Base-by-base conservation (phyloP, 2,888 invertebrate species). In the Hypomecis atomaria region DNA sequence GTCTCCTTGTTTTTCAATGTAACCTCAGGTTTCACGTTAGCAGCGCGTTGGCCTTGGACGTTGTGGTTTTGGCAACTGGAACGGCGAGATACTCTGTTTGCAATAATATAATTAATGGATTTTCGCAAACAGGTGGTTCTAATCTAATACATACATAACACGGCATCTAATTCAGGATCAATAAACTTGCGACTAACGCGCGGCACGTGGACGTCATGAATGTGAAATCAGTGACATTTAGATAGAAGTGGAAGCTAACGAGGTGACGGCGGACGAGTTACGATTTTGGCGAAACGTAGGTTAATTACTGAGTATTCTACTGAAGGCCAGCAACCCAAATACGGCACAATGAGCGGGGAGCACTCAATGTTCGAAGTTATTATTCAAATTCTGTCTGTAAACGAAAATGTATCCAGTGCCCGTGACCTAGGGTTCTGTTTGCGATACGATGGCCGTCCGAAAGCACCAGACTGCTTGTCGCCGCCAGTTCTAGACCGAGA, bases 381-480 rank as follows among this genome's bases (percentile, higher is more conserved):
- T 77, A 78, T 78, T 71, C 65, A 71, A 50, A 69, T 52, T 67
- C 65, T 69, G 66, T 70, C 70, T 69, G 70, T 79, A 76, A 78
- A 81, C 84, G 77, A 92, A 90, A 89, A 89, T 87, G 81, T 83
- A 85, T 88, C 84, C 88, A 90, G 83, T 77, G 87, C 80, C 83
- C 84, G 75, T 87, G 87, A 87, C 85, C 85, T 89, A 90, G 88
- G 87, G 90, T 89, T 90, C 88, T 82, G 83, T 90, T 90, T 90
- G 83, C 89, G 75, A 79, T 81, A 86, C 80, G 78, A 77, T 84
- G 81, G 82, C 79, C 83, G 88, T 73, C 83, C 83, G 84, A 86
- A 85, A 83, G 80, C 78, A 86, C 85, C 92, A 92, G 92, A 92
- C 92, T 83, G 92, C 92, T 84, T 92, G 92, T 91, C 92, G 92